Evolutionary conservation across 2,113 vertebrate species (phyloP), one percentile per base, ranked within the genome.

Genomic region (Myodes glareolus): DNA sequence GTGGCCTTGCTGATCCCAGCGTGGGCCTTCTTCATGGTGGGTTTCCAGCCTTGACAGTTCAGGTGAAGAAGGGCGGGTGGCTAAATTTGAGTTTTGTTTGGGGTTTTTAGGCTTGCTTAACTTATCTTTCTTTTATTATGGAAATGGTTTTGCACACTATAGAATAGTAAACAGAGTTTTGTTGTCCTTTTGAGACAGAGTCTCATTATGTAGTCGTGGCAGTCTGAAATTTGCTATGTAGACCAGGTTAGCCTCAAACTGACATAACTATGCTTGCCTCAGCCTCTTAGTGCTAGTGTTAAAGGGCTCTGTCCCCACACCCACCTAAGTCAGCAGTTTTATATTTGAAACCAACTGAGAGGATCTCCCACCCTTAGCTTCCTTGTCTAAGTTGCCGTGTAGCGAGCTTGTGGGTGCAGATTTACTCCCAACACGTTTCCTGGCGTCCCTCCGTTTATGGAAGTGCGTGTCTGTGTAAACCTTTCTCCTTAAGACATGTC

Each of bases 1-100:
- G 98, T 99, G 94, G 97, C 99, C 42, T 99, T 99, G 99, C 99
- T 99, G 1, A 98, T 99, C 85, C 99, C 99, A 7, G 99, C 99
- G 8, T 99, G 99, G 99, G 96, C 99, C 86, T 99, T 99, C 94
- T 98, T 99, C 94, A 98, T 99, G 99, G 99, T 99, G 97, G 96
- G 97, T 96, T 3, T 75, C 7, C 0, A 17, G 25, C 7, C 7
- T 1, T 29, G 55, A n/a, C n/a, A n/a, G 6, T 13, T 33, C 3
- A 8, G 86, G 58, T 25, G 70, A 36, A 1, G 58, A 42, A 3
- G 2, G 27, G 7, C 1, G 29, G 84, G 0, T 7, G 5, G 42
- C 17, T 11, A 1, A 6, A 4, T 3, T n/a, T 14, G 14, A 1
- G 36, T 11, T 89, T 4, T 19, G 3, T 27, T 21, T 58, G 58